A percentile compares a stretch with the other conserved stretches of the same genome.
phyloP scores from a whole-genome alignment of 2,797 vertebrate genomes.

The Sylvia borin region DNA sequence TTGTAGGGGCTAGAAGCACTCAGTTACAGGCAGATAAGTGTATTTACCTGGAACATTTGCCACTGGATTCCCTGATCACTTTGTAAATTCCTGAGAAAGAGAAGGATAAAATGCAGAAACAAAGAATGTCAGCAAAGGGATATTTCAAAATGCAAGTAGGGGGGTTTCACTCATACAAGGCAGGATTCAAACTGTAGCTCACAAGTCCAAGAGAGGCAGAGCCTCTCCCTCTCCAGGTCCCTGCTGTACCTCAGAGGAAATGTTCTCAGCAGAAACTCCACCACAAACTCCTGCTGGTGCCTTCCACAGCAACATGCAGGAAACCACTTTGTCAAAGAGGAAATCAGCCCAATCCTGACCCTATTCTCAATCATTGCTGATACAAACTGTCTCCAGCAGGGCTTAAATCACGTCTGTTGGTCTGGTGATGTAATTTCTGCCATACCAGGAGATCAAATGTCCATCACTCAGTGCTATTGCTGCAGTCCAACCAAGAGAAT shows the following conservation, averaged over 20 bases:
- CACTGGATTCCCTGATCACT: background rate
- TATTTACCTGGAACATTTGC: background rate
- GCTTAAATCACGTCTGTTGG: background rate
- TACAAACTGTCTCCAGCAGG: constrained; percentile 26
- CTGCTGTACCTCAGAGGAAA: constrained; percentile 25
- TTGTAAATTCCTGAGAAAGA: background rate
- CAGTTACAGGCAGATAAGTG: background rate
- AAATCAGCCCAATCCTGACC: background rate
- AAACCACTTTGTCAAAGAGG: constrained; percentile 19
- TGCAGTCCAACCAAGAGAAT: background rate
- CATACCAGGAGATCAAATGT: background rate
- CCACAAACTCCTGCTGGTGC: background rate
- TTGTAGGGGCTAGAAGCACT: background rate
- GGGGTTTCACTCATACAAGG: background rate
- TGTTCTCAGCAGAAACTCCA: background rate
- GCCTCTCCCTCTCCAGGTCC: background rate
- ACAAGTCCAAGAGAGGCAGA: background rate
- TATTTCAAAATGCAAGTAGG: background rate
- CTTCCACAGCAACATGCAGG: background rate
- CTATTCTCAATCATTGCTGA: background rate
- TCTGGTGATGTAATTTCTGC: constrained; percentile 13
- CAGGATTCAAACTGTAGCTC: background rate
- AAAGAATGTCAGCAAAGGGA: background rate
- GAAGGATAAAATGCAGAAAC: background rate
- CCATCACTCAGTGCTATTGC: background rate